Conservation (phyloP, 2,113 vertebrate genomes). For the Neogobius melanostomus region DNA sequence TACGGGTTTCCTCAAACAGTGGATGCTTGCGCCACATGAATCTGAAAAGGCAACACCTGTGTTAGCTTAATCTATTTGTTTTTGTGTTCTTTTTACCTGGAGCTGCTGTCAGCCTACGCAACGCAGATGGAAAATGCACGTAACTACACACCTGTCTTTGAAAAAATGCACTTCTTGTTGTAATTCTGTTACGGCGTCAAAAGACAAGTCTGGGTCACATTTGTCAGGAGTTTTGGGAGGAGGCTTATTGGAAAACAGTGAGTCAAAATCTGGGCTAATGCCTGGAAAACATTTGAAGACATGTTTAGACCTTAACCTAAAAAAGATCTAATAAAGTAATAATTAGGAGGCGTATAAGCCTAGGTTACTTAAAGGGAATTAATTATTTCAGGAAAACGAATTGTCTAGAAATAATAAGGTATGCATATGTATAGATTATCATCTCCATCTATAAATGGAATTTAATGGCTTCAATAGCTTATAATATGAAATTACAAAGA, state of each 20-base stretch:
- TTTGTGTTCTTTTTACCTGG: not conserved
- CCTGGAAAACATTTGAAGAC: constrained; percentile 23
- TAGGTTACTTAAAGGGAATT: no score
- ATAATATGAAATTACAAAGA: no score
- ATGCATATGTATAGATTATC: no score
- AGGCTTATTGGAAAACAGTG: constrained; percentile 28
- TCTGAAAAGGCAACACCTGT: constrained; percentile 36
- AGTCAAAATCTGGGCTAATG: constrained; percentile 34
- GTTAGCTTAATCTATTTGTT: not conserved
- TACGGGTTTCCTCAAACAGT: constrained; percentile 46
- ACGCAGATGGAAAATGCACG: not conserved
- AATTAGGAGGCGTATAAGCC: no score
- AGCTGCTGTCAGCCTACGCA: not conserved
- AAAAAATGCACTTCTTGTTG: constrained; percentile 71
- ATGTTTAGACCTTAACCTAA: not conserved
- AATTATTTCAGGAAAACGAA: no score
- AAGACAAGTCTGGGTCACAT: constrained; percentile 67
- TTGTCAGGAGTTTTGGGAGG: constrained; percentile 68
- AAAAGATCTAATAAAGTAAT: no score
- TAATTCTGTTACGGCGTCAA: constrained; percentile 61
- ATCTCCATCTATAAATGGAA: no score
- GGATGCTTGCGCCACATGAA: constrained; percentile 72
- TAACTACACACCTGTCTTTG: constrained; percentile 63
- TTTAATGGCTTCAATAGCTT: no score
- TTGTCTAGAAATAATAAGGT: no score